Conservation (phyloP, 1,140 invertebrate species). For the Chironomus tepperi region DNA sequence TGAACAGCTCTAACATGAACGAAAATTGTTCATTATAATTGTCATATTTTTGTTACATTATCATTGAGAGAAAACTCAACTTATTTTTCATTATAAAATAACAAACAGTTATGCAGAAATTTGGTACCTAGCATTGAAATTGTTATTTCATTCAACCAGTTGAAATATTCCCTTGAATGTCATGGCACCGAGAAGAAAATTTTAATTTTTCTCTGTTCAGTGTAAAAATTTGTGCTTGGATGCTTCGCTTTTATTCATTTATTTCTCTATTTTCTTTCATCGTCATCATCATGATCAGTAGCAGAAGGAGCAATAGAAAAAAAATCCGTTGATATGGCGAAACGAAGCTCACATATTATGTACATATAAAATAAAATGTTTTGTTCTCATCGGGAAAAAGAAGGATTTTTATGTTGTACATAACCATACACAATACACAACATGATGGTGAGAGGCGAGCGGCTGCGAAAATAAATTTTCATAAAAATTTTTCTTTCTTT, state of each 20-base stretch:
- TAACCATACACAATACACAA: constrained; percentile 8
- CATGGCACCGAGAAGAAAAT: no score
- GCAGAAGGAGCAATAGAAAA: background rate
- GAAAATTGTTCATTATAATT: no score
- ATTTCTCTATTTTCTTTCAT: background rate
- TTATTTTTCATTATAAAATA: no score
- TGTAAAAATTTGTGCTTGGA: background rate
- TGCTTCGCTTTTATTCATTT: background rate
- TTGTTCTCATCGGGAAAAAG: background rate
- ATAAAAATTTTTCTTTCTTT: background rate
- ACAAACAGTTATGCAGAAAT: no score
- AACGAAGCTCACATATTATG: background rate
- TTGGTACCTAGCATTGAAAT: no score
- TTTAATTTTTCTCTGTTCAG: background rate
- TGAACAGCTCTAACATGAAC: no score
- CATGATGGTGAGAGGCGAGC: background rate
- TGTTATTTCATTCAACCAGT: no score
- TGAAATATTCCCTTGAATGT: no score
- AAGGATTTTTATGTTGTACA: background rate
- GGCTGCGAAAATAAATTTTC: constrained; percentile 1
- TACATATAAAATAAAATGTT: background rate
- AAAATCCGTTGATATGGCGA: background rate
- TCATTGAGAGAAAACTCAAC: no score
- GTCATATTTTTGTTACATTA: no score
- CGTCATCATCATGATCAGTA: background rate